A percentile compares a stretch with the other conserved stretches of the same genome.
Evolutionary conservation across 2,797 vertebrate species (phyloP).

Genomic region (Spinibarbus caldwelli): DNA sequence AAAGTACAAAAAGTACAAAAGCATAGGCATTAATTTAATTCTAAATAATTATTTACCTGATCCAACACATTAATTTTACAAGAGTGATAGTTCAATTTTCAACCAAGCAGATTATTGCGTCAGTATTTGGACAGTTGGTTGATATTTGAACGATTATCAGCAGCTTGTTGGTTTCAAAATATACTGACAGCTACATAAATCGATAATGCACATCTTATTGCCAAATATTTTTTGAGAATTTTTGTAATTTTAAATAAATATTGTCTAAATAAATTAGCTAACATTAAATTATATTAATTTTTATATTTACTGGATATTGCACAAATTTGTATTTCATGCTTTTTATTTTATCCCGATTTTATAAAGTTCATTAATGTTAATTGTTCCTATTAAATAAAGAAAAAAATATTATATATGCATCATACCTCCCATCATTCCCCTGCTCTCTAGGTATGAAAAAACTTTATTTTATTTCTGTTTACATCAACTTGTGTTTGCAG

Average conservation of each 20-base stretch:
- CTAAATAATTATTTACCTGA: neutral
- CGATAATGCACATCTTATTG: neutral
- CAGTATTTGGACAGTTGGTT: neutral
- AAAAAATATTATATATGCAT: neutral
- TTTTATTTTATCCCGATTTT: neutral
- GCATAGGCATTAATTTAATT: neutral
- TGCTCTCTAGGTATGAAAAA: neutral
- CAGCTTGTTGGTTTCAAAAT: neutral
- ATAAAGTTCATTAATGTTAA: neutral
- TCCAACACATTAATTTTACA: neutral
- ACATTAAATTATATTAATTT: neutral
- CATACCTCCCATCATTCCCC: neutral
- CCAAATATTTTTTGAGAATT: too few relatives aligned
- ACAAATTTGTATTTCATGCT: neutral
- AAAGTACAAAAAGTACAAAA: neutral
- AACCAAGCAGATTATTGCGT: neutral
- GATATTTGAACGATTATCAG: neutral
- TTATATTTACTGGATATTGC: neutral
- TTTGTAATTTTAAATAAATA: neutral
- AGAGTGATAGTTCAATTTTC: neutral
- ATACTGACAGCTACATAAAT: neutral
- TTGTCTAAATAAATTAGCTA: neutral
- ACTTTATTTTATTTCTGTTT: neutral
- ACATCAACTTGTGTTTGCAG: neutral
- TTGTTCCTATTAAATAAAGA: neutral